Percentiles rank a stretch among this genome's conserved stretches.
phyloP scores from a whole-genome alignment of 1,140 invertebrate genomes.

The Telenomus remus region DNA sequence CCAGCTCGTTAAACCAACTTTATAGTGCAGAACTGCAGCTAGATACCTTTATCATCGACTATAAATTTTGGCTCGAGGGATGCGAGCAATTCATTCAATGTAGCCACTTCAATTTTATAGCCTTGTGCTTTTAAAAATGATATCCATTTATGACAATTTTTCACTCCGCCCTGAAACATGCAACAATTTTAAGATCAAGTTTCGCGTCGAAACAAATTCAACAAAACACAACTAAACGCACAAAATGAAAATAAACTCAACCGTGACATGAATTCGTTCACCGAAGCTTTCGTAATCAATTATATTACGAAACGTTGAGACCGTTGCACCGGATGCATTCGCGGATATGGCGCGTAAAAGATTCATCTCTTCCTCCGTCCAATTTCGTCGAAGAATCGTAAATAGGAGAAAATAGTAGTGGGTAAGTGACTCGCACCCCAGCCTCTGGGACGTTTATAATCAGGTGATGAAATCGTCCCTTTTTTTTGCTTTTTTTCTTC shows the following conservation, averaged over 20 bases:
- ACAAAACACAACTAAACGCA: no score
- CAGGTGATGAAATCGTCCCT: slow-evolving; percentile 40
- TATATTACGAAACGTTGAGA: not conserved
- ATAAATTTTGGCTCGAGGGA: slow-evolving; percentile 64
- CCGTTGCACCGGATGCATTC: slow-evolving; percentile 61
- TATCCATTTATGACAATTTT: no score
- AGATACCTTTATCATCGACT: slow-evolving; percentile 65
- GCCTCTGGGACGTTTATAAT: slow-evolving; percentile 43
- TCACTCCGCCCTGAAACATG: no score
- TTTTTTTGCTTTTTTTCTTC: slow-evolving; percentile 46
- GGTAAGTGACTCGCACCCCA: slow-evolving; percentile 22
- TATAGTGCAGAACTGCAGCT: slow-evolving; percentile 42
- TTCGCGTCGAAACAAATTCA: no score
- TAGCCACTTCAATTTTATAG: slow-evolving; percentile 10
- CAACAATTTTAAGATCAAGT: no score
- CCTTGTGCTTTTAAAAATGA: not conserved
- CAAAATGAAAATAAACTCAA: no score
- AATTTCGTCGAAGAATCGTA: slow-evolving; percentile 37
- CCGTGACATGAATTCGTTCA: no score
- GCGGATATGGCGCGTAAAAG: slow-evolving; percentile 65
- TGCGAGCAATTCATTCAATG: slow-evolving; percentile 20
- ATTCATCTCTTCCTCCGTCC: slow-evolving; percentile 65
- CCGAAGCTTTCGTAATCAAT: no score
- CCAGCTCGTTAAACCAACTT: slow-evolving; percentile 62
- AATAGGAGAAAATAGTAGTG: slow-evolving; percentile 19